Conservation (phyloP, 2,888 invertebrate genomes). For the Drosophila atripex region DNA sequence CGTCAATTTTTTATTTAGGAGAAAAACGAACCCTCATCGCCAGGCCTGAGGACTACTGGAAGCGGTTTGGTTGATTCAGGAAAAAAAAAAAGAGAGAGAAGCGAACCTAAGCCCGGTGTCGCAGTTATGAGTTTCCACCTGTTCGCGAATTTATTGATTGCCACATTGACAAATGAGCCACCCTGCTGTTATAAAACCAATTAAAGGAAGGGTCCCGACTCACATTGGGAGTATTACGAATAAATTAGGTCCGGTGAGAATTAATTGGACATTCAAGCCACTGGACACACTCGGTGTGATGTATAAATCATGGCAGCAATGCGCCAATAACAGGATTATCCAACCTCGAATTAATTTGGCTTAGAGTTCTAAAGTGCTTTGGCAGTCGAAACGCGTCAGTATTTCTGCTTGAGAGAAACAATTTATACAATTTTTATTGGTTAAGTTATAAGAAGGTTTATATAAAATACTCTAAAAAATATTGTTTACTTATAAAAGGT, state of each 20-base stretch:
- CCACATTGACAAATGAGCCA: constrained; percentile 80
- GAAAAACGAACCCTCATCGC: constrained; percentile 44
- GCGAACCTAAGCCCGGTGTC: constrained; percentile 28
- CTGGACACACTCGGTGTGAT: constrained; percentile 46
- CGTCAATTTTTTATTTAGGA: constrained; percentile 15
- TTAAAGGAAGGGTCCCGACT: constrained; percentile 71
- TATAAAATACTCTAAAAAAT: not conserved
- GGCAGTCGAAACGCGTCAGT: constrained; percentile 23
- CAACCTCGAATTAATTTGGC: constrained; percentile 46
- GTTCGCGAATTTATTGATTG: constrained; percentile 77
- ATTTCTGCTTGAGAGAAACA: not conserved
- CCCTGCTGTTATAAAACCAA: constrained; percentile 76
- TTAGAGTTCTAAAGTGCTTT: constrained; percentile 37
- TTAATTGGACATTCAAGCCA: constrained; percentile 53
- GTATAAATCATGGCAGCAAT: constrained; percentile 71
- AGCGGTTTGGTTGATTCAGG: constrained; percentile 1
- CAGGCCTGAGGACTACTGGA: constrained; percentile 21
- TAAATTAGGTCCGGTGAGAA: constrained; percentile 48
- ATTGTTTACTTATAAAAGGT: not conserved
- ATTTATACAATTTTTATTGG: too few species aligned
- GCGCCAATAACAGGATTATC: constrained; percentile 49
- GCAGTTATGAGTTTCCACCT: constrained; percentile 79
- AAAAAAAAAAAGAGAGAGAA: constrained; percentile 3
- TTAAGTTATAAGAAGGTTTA: not conserved
- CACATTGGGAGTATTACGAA: constrained; percentile 45